Conservation (phyloP, 1,140 invertebrate genomes). For the Pseudomyrmex flavicornis region DNA sequence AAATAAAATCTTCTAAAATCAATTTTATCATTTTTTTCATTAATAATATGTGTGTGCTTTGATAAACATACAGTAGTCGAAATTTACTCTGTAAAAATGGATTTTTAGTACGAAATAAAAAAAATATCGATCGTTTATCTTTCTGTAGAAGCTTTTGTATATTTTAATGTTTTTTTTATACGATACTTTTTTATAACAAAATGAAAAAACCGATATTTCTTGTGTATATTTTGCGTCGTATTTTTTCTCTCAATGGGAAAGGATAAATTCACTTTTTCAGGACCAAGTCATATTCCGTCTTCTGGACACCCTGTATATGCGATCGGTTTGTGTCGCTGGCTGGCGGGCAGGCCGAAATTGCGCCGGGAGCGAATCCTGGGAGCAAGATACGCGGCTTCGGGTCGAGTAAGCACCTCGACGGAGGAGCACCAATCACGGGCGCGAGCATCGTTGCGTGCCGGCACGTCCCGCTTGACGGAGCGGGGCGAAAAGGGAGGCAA, state of each 20-base stretch:
- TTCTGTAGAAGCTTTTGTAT: too few species aligned
- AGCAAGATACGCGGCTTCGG: slow-evolving; percentile 60
- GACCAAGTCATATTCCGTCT: neutral
- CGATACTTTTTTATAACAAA: too few species aligned
- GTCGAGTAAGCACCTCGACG: slow-evolving; percentile 62
- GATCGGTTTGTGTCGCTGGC: slow-evolving; percentile 49
- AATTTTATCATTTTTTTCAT: too few species aligned
- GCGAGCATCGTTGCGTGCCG: slow-evolving; percentile 78
- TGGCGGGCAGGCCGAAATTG: slow-evolving; percentile 54
- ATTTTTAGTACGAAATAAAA: too few species aligned
- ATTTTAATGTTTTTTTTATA: too few species aligned
- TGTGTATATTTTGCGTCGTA: too few species aligned
- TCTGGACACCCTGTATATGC: slow-evolving; percentile 41
- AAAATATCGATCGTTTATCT: too few species aligned
- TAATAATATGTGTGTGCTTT: too few species aligned
- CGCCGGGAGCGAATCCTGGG: slow-evolving; percentile 58
- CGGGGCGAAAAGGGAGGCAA: slow-evolving; percentile 64
- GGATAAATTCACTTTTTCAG: neutral
- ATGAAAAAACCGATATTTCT: too few species aligned
- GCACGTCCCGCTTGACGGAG: slow-evolving; percentile 77
- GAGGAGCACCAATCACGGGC: slow-evolving; percentile 75
- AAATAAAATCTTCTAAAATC: neutral
- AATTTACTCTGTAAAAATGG: too few species aligned
- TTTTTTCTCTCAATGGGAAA: too few species aligned
- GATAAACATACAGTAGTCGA: too few species aligned